Base-by-base conservation (phyloP, 1,140 invertebrate species). In the Arion vulgaris region DNA sequence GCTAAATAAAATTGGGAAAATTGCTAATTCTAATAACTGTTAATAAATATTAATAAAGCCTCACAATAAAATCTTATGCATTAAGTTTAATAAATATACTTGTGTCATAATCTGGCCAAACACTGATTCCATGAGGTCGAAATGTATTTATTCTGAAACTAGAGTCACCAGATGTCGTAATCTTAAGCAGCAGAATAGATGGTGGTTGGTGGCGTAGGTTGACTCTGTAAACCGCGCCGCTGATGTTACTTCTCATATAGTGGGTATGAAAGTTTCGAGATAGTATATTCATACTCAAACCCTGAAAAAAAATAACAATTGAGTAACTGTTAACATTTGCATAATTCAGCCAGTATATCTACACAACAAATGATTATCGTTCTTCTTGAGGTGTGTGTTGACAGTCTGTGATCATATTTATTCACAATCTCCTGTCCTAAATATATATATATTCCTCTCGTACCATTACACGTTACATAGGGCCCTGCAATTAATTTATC, bases 81-180 rank as follows among this genome's bases (percentile, higher is more conserved):
- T n/a, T n/a, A n/a, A n/a, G n/a, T n/a, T n/a, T n/a, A n/a, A n/a
- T n/a, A n/a, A n/a, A n/a, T 26, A 45, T 38, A 88, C 87, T 85
- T 85, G 86, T 80, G 34, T 85, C 81, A 68, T 82, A 57, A 83
- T 87, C 81, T 38, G 86, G 79, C 78, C 84, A 85, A 19, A 85
- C 87, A 84, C 86, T 85, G 9, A 88, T 85, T 51, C 87, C 87
- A 83, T 87, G 87, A 17, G 87, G 87, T 38, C 77, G 74, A 83
- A 88, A 88, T 7, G 34, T 84, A 0, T 81, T 81, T 36, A 7
- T 34, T 49, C 87, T 84, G 74, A 88, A 88, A n/a, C 66, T 69
- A 26, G 23, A 13, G 36, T 81, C 78, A n/a, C 53, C 81, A 32
- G 62, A 66, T 32, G 73, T 84, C 57, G 11, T 53, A 45, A 85